Percentiles rank a stretch among this genome's conserved stretches.
Conservation (phyloP, 2,797 vertebrate genomes). For the Ataeniobius toweri region DNA sequence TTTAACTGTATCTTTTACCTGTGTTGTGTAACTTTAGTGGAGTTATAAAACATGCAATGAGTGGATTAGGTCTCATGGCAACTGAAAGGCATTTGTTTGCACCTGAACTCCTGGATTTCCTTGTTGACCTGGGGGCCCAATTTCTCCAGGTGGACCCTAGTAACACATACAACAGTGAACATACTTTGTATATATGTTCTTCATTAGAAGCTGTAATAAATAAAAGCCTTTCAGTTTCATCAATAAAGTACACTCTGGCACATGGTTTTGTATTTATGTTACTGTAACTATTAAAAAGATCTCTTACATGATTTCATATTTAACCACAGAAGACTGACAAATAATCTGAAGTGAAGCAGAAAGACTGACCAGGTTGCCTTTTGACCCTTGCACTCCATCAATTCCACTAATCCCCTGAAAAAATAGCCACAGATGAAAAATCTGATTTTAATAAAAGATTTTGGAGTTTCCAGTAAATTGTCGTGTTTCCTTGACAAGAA, state of each 20-base stretch:
- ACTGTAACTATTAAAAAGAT: not conserved
- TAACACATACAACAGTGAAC: conserved; percentile 13
- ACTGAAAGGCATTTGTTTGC: not conserved
- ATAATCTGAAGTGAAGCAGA: not conserved
- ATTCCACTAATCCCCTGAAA: conserved; percentile 84
- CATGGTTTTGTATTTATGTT: not conserved
- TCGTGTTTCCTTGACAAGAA: conserved; percentile 25
- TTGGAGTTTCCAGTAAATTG: conserved; percentile 10
- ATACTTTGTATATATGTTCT: conserved; percentile 18
- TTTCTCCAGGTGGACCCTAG: conserved; percentile 88
- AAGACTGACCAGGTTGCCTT: conserved; percentile 87
- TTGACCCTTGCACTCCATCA: conserved; percentile 86
- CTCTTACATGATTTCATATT: not conserved
- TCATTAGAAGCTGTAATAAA: conserved; percentile 13
- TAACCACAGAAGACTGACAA: not conserved
- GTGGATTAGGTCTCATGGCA: not conserved
- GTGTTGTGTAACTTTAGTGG: not conserved
- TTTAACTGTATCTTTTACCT: not conserved
- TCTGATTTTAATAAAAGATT: conserved; percentile 10
- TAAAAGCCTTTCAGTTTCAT: conserved; percentile 12
- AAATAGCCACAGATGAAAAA: conserved; percentile 18
- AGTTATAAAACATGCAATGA: conserved; percentile 2
- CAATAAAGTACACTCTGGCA: not conserved
- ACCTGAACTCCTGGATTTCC: conserved; percentile 90
- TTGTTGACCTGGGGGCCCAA: conserved; percentile 89